Evolutionary conservation across 2,888 invertebrate species (phyloP), one percentile per base, ranked within the genome.

Genomic region (Poecilus cupreus): DNA sequence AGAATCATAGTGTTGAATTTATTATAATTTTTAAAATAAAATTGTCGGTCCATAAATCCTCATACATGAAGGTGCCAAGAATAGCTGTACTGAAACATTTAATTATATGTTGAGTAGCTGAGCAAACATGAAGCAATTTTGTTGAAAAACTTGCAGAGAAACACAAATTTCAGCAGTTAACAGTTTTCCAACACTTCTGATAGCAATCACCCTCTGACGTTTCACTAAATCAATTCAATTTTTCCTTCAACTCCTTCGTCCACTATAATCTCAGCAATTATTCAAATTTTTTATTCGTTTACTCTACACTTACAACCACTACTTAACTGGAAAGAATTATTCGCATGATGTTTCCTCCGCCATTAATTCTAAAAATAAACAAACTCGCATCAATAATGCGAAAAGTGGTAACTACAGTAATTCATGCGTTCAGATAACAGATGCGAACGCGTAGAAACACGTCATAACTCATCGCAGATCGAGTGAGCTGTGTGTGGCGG

Each of bases 291-390:
- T 60, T 60, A 24, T 60, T 60, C 60, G 60, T 60, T 60, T 60
- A 60, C 22, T 60, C 60, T 24, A 24, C 60, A 60, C 60, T 60
- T 60, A 24, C 60, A 60, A 60, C 60, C 60, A 60, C 60, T 60
- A 60, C 60, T 60, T 60, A 60, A 60, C 22, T 26, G 26, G 60
- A 60, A 60, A 60, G 60, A 60, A 60, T 60, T 60, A 60, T 60
- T 60, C 60, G 60, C 60, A 54, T 54, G 54, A 54, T 54, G 60
- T 26, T 60, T 68, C 64, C 13, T 13, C 64, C 64, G 64, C 64
- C 64, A 68, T 68, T 68, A 32, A 68, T 68, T 68, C 72, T 72
- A 72, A 72, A 72, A 72, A 72, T 72, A 72, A 72, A 72, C 46
- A 72, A 46, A 46, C 22, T 43, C 43, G 24, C 72, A 72, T 72